A percentile compares a stretch with the other conserved stretches of the same genome.
These are phyloP conservation scores for Aphidoletes aphidimyza DNA, from an alignment of 2,888 invertebrate species.

Conservation along the genomic window DNA sequence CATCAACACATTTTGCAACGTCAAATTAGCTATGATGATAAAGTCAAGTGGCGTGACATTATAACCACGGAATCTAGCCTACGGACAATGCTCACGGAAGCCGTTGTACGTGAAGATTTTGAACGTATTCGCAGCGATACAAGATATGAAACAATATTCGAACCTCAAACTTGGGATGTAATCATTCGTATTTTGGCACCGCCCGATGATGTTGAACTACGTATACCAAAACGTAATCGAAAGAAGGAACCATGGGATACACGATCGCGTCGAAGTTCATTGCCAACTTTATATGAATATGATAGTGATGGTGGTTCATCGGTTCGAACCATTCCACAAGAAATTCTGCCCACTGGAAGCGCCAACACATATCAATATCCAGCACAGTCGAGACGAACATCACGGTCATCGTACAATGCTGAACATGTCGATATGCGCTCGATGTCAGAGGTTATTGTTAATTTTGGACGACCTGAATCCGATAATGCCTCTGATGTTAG, in stretches of 20 bases:
- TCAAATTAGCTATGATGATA: constrained; percentile 81
- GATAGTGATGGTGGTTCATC: constrained; percentile 87
- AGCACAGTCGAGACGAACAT: constrained; percentile 67
- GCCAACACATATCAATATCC: constrained; percentile 61
- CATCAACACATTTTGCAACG: constrained; percentile 60
- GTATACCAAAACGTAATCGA: constrained; percentile 68
- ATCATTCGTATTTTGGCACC: constrained; percentile 85
- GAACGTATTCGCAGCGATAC: constrained; percentile 83
- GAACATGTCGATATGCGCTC: constrained; percentile 85
- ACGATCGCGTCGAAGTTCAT: constrained; percentile 83
- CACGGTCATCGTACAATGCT: constrained; percentile 76
- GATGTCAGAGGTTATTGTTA: constrained; percentile 92
- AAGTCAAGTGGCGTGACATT: constrained; percentile 89
- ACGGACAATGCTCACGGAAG: constrained; percentile 79
- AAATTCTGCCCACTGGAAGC: constrained; percentile 60
- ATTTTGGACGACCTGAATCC: constrained; percentile 79
- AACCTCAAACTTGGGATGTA: constrained; percentile 92
- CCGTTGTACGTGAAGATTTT: constrained; percentile 86
- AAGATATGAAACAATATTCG: constrained; percentile 83
- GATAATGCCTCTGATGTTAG: constrained; percentile 82
- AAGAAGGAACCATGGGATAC: constrained; percentile 87
- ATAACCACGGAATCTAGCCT: constrained; percentile 89
- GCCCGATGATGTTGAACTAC: constrained; percentile 68
- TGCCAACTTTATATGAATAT: constrained; percentile 89
- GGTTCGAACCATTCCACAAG: constrained; percentile 70